These are phyloP conservation scores for Eustalomyia histrio DNA, from an alignment of 2,888 invertebrate genomes.

Conservation along the genomic window DNA sequence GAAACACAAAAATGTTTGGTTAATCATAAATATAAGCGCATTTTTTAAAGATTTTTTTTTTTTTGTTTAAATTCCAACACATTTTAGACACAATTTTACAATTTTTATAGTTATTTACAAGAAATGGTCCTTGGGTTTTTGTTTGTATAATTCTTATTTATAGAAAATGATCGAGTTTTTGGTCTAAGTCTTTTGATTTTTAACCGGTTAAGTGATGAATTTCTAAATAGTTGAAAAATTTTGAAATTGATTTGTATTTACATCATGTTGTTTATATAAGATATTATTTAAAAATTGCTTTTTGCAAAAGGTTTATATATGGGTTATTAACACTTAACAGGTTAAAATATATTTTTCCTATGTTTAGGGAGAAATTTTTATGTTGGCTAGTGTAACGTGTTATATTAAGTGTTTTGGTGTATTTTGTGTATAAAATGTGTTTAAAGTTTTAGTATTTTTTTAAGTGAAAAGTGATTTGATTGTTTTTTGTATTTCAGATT, in stretches of 20 bases:
- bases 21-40: slow-evolving; percentile 63
- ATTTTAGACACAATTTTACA: background rate
- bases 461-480: slow-evolving; percentile 28
- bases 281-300: too few relatives aligned
- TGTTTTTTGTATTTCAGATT: slow-evolving; percentile 38
- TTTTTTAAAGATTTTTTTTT: background rate
- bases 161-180: slow-evolving; percentile 11
- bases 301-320: background rate
- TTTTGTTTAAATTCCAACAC: background rate
- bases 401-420: slow-evolving; percentile 7
- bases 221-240: too few relatives aligned
- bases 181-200: slow-evolving; percentile 32
- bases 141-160: too few relatives aligned
- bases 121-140: too few relatives aligned
- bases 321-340: background rate
- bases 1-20: slow-evolving; percentile 50
- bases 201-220: too few relatives aligned
- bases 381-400: background rate
- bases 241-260: too few relatives aligned
- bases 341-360: background rate
- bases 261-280: too few relatives aligned
- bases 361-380: background rate
- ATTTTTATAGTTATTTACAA: background rate
- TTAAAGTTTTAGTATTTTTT: slow-evolving; percentile 6
- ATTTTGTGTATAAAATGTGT: slow-evolving; percentile 31